Conservation (phyloP, 2,888 invertebrate species). For the Steromphala cineraria region DNA sequence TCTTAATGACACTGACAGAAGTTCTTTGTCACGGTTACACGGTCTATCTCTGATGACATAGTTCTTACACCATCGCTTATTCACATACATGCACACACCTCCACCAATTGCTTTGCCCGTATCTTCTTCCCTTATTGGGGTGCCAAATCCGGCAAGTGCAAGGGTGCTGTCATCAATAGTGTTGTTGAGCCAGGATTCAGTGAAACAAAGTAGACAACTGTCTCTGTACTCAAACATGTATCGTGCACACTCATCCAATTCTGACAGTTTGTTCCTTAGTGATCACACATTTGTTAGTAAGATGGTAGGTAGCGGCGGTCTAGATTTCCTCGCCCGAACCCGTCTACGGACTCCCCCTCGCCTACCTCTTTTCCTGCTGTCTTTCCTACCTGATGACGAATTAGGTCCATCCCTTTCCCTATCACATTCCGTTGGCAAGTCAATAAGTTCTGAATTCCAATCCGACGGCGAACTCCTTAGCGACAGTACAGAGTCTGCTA, state of each 20-base stretch:
- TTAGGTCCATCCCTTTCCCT: not conserved
- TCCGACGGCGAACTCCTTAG: too few species aligned
- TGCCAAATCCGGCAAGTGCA: not conserved
- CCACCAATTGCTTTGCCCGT: not conserved
- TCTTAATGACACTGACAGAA: not conserved
- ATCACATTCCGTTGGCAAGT: too few species aligned
- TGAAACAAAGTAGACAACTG: not conserved
- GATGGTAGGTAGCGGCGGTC: not conserved
- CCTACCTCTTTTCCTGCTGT: not conserved
- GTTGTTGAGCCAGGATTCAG: not conserved
- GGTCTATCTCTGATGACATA: not conserved
- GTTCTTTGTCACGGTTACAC: not conserved
- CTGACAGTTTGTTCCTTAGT: not conserved
- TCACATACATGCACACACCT: not conserved
- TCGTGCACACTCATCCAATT: too few species aligned
- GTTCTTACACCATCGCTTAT: not conserved
- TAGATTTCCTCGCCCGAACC: not conserved
- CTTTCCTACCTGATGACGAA: not conserved
- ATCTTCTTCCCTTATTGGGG: not conserved
- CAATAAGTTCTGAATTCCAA: too few species aligned
- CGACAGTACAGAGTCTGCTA: too few species aligned
- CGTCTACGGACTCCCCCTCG: not conserved
- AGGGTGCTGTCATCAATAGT: not conserved
- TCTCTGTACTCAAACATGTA: too few species aligned
- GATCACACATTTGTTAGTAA: not conserved